Evolutionary conservation across 2,888 invertebrate genomes (phyloP), one percentile per base, ranked within the genome.

Genomic region (Drosophila mettleri): DNA sequence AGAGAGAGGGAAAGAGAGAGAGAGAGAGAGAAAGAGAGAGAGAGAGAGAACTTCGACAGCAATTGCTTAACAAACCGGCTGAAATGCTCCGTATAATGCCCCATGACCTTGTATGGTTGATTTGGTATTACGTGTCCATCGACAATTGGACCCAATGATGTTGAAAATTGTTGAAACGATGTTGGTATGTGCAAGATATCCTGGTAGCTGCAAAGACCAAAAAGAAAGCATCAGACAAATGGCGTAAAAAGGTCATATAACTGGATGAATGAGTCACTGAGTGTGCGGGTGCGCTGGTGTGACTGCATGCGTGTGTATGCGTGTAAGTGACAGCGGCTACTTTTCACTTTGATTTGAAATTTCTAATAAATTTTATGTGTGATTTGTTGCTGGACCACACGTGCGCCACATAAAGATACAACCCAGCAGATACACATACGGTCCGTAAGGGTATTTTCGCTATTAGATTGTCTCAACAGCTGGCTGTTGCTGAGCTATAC

Each of bases 141-240:
- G 29, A 98, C 95, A 33, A 96, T 95, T 4, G 98, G 98, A 1
- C 97, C 98, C 85, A 97, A 95, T 8, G 96, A 95, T n/a, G 97
- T 96, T 84, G 96, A 95, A 92, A 96, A 98, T 86, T 95, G 94
- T 20, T 96, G 94, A 3, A 95, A 94, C 46, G 94, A 90, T 59
- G 94, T 94, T 73, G 94, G 94, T 48, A 94, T 94, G 77, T 94
- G 94, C 91, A 96, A 94, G 82, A 97, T 94, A 86, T 97, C 96
- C 66, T 94, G 93, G 86, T 95, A 92, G 55, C 94, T 94, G 92
- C 12, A 92, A 91, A 68, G 69, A 67, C 70, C 61, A 75, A 70
- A 69, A 70, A 70, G 66, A 71, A 75, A 78, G 66, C 62, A 69
- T 81, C 63, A 71, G 73, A 69, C 54, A 66, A 86, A 77, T 74